These are phyloP conservation scores for Drosophila setifemur DNA, from an alignment of 1,140 invertebrate species.

Conservation along the genomic window DNA sequence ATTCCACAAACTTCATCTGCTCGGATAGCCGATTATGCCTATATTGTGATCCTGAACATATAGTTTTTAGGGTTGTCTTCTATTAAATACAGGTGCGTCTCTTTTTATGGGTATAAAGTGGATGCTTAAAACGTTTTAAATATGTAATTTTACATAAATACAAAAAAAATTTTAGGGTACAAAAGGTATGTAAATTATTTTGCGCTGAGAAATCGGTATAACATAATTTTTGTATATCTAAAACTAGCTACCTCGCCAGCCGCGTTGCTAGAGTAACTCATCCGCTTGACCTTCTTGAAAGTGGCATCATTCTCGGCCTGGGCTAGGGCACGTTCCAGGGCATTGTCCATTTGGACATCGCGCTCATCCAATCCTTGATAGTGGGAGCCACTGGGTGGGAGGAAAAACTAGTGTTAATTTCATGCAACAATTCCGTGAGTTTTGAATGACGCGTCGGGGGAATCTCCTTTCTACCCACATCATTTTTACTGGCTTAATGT, in stretches of 20 bases:
- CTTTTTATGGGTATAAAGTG: too few relatives aligned
- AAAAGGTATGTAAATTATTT: too few relatives aligned
- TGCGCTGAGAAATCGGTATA: not conserved
- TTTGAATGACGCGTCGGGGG: constrained; percentile 21
- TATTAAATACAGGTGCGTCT: too few relatives aligned
- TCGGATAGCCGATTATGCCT: too few relatives aligned
- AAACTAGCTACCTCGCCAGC: constrained; percentile 84
- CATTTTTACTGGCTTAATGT: constrained; percentile 45
- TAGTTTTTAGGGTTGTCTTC: too few relatives aligned
- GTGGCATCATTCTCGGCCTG: constrained; percentile 88
- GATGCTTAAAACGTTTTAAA: too few relatives aligned
- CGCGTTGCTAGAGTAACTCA: constrained; percentile 87
- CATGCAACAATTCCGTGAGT: constrained; percentile 18
- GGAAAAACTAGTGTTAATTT: constrained; percentile 33
- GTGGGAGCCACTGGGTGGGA: constrained; percentile 17
- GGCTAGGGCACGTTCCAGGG: constrained; percentile 85
- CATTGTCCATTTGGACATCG: constrained; percentile 83
- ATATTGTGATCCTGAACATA: too few relatives aligned
- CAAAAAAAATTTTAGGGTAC: too few relatives aligned
- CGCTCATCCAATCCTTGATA: constrained; percentile 73
- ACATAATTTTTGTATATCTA: not conserved
- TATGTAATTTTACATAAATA: too few relatives aligned
- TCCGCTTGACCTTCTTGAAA: constrained; percentile 87
- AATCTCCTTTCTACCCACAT: constrained; percentile 2
- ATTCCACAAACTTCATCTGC: too few relatives aligned